These are phyloP conservation scores for Ceryle rudis DNA, from an alignment of 2,797 vertebrate species.

Conservation along the genomic window DNA sequence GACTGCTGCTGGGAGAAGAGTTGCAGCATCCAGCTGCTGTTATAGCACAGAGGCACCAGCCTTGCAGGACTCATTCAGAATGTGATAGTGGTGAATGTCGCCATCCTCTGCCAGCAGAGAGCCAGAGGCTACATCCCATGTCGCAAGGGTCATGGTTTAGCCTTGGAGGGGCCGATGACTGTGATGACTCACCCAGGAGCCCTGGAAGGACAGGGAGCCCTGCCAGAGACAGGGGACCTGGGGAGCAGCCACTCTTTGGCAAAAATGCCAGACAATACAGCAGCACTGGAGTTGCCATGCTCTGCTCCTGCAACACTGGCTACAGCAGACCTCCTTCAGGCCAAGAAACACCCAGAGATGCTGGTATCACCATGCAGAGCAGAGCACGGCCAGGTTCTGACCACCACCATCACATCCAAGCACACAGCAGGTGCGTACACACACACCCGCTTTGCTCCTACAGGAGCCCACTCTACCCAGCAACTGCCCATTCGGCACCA, in stretches of 20 bases:
- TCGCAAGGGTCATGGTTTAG: fast-evolving
- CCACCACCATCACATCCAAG: fast-evolving
- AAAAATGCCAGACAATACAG: fast-evolving
- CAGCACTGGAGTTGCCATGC: fast-evolving
- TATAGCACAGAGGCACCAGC: background rate
- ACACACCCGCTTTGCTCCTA: background rate
- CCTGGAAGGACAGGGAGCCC: background rate
- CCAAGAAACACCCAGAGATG: background rate
- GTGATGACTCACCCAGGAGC: background rate
- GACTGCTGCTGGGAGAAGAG: background rate
- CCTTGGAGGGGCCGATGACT: fast-evolving
- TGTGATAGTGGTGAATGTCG: background rate
- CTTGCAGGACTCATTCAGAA: fast-evolving
- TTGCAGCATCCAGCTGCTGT: background rate
- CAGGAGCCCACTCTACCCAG: background rate
- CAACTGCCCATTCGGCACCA: background rate
- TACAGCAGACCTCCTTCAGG: background rate
- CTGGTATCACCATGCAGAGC: fast-evolving
- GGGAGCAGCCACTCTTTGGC: background rate
- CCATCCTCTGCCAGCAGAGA: fast-evolving
- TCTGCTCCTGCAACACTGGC: background rate
- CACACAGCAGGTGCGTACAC: fast-evolving
- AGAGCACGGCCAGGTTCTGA: fast-evolving
- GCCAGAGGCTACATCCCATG: fast-evolving
- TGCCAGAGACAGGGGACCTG: fast-evolving